Percentiles rank a stretch among this genome's conserved stretches.
phyloP scores from a whole-genome alignment of 1,140 invertebrate species.

The Lepidurus packardi region DNA sequence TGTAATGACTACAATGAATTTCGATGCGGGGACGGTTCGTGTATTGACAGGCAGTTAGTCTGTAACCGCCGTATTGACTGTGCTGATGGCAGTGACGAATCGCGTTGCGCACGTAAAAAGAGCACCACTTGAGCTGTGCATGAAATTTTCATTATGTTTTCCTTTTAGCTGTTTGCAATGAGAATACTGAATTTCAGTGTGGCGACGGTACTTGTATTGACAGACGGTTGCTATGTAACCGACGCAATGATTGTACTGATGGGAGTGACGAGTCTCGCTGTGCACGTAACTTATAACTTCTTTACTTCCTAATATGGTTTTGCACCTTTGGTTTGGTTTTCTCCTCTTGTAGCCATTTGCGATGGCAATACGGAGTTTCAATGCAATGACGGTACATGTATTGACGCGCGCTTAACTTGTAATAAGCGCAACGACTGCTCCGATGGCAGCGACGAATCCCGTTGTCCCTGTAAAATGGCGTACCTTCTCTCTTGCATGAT shows the following conservation, averaged over 20 bases:
- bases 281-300: constrained; percentile 32
- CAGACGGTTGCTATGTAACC: constrained; percentile 57
- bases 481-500: neutral
- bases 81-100: constrained; percentile 73
- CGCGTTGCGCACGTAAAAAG: neutral
- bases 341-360: constrained; percentile 35
- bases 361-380: constrained; percentile 50
- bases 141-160: neutral
- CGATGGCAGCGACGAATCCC: constrained; percentile 64
- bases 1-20: constrained; percentile 51
- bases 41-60: constrained; percentile 64
- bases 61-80: constrained; percentile 75
- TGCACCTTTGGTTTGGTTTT: neutral
- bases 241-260: constrained; percentile 60
- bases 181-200: constrained; percentile 27
- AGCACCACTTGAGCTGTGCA: constrained; percentile 13
- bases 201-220: constrained; percentile 55
- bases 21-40: constrained; percentile 56
- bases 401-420: constrained; percentile 52
- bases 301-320: neutral
- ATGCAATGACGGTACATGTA: constrained; percentile 49
- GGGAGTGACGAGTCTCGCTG: constrained; percentile 65
- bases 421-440: constrained; percentile 63
- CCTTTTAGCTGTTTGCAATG: constrained; percentile 1
- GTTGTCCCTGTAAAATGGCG: neutral